A percentile compares a stretch with the other conserved stretches of the same genome.
phyloP scores from a whole-genome alignment of 2,113 vertebrate species.

The Guaruba guarouba region DNA sequence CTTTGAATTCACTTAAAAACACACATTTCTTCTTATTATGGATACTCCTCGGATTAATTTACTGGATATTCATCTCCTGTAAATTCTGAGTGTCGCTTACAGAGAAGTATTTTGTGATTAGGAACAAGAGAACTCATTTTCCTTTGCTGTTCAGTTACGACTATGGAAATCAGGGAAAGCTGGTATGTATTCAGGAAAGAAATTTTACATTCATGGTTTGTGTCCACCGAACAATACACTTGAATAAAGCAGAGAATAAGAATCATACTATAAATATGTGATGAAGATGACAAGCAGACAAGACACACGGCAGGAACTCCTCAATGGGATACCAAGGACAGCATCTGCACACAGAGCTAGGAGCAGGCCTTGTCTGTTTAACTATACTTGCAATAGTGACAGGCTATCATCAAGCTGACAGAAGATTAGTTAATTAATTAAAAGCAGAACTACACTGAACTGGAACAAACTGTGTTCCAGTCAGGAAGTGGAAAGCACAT shows the following conservation, averaged over 20 bases:
- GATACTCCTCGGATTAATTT: not conserved
- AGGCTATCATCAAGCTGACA: not conserved
- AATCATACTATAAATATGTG: not conserved
- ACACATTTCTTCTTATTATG: not conserved
- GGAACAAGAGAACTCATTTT: not conserved
- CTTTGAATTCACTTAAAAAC: not conserved
- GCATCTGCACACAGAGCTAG: not conserved
- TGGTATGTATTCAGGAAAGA: not conserved
- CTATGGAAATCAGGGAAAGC: not conserved
- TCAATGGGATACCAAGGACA: not conserved
- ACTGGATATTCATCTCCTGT: not conserved
- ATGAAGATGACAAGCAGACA: not conserved
- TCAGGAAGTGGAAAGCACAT: not conserved
- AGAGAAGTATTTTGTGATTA: not conserved
- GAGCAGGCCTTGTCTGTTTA: not conserved
- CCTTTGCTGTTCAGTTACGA: not conserved
- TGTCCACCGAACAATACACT: not conserved
- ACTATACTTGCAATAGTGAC: not conserved
- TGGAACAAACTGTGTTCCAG: not conserved
- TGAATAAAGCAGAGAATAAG: not conserved
- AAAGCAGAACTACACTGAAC: not conserved
- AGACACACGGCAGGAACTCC: not conserved
- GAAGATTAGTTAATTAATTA: not conserved
- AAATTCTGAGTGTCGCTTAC: not conserved
- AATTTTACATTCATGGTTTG: not conserved